A percentile compares a stretch with the other conserved stretches of the same genome.
Evolutionary conservation across 2,113 vertebrate species (phyloP).

Genomic region (Nesoenas mayeri): DNA sequence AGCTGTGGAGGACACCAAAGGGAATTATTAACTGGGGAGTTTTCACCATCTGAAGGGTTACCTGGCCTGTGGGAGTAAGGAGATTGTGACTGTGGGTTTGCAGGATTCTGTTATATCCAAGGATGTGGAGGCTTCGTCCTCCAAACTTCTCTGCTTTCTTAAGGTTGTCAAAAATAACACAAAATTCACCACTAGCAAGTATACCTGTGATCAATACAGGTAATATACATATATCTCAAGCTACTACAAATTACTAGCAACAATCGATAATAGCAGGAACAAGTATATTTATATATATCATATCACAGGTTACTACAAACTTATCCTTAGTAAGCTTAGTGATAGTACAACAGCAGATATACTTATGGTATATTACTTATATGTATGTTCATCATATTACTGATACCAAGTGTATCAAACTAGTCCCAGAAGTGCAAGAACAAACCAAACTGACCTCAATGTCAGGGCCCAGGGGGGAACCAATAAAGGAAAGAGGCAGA

Average conservation of each 20-base stretch:
- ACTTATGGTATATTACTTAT: neutral
- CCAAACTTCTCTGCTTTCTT: neutral
- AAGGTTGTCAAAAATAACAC: neutral
- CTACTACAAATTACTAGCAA: neutral
- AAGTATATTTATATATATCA: neutral
- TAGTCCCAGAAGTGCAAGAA: neutral
- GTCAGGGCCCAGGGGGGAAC: neutral
- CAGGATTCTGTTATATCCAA: neutral
- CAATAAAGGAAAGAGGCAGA: neutral
- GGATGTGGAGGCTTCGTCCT: neutral
- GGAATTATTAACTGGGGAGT: neutral
- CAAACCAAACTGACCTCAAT: neutral
- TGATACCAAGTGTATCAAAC: neutral
- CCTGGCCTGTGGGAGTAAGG: neutral
- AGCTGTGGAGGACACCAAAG: neutral
- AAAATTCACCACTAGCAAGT: neutral
- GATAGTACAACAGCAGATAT: neutral
- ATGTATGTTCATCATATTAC: neutral
- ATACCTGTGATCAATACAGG: neutral
- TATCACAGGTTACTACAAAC: neutral
- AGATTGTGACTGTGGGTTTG: accelerated
- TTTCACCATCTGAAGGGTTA: neutral
- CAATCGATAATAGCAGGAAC: neutral
- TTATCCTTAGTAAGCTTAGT: neutral
- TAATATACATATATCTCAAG: neutral